Evolutionary conservation across 2,797 vertebrate species (phyloP).

Genomic region (Halcyon leucocephala): DNA sequence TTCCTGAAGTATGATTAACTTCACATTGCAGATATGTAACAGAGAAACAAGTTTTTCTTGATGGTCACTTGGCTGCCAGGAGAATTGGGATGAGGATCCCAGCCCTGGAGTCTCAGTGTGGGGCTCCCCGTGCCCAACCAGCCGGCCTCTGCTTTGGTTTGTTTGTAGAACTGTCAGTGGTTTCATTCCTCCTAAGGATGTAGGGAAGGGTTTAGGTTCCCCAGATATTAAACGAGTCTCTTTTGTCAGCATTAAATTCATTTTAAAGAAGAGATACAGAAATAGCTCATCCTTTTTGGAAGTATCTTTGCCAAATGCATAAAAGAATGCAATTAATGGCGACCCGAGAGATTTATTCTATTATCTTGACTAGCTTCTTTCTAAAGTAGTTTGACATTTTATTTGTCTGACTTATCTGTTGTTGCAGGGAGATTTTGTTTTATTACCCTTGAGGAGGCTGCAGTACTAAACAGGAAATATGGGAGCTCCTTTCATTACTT

Average conservation of each 20-base stretch:
- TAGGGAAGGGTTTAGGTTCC: neutral
- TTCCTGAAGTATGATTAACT: neutral
- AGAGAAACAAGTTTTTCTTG: neutral
- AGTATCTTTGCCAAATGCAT: conserved; percentile 20
- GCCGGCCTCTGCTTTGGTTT: neutral
- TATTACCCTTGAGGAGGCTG: conserved; percentile 60
- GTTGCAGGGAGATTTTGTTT: conserved; percentile 47
- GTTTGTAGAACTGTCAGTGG: neutral
- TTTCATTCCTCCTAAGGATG: neutral
- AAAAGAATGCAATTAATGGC: conserved; percentile 36
- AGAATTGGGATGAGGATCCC: neutral
- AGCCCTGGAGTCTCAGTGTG: neutral
- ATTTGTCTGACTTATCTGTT: conserved; percentile 62
- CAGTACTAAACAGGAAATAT: conserved; percentile 53
- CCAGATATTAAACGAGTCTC: neutral
- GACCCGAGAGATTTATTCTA: conserved; percentile 33
- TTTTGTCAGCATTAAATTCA: conserved; percentile 6
- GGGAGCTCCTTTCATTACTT: conserved; percentile 7
- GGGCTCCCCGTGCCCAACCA: neutral
- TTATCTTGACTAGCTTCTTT: conserved; percentile 57
- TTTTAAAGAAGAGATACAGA: conserved; percentile 32
- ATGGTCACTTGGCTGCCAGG: neutral
- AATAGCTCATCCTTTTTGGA: conserved; percentile 33
- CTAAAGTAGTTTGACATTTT: conserved; percentile 53
- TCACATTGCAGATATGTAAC: neutral